A percentile compares a stretch with the other conserved stretches of the same genome.
Conservation (phyloP, 2,888 invertebrate species). For the Caprella mutica region DNA sequence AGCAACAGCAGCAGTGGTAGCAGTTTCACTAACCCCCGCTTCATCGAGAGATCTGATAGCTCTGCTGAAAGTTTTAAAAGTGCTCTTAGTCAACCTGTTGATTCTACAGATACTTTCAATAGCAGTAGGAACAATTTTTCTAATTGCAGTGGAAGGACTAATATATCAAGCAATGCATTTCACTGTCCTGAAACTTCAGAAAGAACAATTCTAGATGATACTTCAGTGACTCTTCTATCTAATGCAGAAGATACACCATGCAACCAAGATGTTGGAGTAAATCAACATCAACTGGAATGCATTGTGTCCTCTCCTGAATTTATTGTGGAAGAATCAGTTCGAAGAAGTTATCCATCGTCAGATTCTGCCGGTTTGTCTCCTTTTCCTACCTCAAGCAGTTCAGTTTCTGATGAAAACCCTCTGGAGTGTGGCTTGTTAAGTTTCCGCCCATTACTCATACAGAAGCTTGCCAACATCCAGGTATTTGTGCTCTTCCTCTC, state of each 20-base stretch:
- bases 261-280: neutral
- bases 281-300: too few species aligned
- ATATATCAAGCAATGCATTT: neutral
- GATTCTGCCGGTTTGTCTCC: neutral
- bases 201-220: too few species aligned
- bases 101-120: too few species aligned
- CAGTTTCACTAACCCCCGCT: slow-evolving; percentile 13
- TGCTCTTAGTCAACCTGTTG: too few species aligned
- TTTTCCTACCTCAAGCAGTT: neutral
- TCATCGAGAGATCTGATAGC: neutral
- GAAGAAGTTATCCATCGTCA: neutral
- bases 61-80: too few species aligned
- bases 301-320: too few species aligned
- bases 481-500: slow-evolving; percentile 80
- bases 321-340: neutral
- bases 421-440: slow-evolving; percentile 4
- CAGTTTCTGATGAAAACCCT: neutral
- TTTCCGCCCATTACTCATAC: slow-evolving; percentile 2
- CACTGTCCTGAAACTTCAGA: too few species aligned
- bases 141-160: too few species aligned
- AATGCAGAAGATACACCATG: neutral
- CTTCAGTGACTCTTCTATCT: too few species aligned
- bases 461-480: slow-evolving; percentile 42
- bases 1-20: slow-evolving; percentile 19
- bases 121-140: too few species aligned